phyloP scores from a whole-genome alignment of 1,140 invertebrate species.

The Octopus bimaculoides region DNA sequence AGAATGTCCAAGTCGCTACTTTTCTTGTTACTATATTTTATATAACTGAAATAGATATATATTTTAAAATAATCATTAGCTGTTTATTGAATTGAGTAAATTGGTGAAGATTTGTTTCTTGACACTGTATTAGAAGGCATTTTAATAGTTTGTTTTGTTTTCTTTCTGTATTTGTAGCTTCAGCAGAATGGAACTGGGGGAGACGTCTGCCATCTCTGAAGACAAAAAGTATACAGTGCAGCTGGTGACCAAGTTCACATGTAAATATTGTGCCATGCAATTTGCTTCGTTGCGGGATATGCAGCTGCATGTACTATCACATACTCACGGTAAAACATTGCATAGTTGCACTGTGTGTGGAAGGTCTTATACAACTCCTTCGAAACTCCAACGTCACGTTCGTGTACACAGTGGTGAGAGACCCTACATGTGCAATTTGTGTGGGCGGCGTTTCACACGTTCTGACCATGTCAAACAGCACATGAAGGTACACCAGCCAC shows the following conservation, averaged over 20 bases:
- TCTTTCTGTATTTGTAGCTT: not conserved
- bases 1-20: too few species aligned
- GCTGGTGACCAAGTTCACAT: slow-evolving; percentile 7
- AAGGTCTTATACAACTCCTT: slow-evolving; percentile 80
- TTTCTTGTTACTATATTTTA: too few species aligned
- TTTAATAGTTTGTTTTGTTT: not conserved
- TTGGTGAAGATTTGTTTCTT: too few species aligned
- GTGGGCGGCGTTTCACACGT: slow-evolving; percentile 83
- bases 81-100: too few species aligned
- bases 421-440: slow-evolving; percentile 81
- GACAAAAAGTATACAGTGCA: not conserved
- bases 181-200: not conserved
- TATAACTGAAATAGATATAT: too few species aligned
- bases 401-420: slow-evolving; percentile 88
- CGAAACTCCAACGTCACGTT: slow-evolving; percentile 81
- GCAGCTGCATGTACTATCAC: slow-evolving; percentile 11
- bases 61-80: too few species aligned
- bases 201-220: slow-evolving; percentile 4
- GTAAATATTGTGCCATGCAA: slow-evolving; percentile 7
- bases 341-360: slow-evolving; percentile 83
- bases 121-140: too few species aligned
- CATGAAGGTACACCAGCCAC: slow-evolving; percentile 18
- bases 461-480: slow-evolving; percentile 56
- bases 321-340: slow-evolving; percentile 1
- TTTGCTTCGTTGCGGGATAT: slow-evolving; percentile 8